Percentiles rank a stretch among this genome's conserved stretches.
These are phyloP conservation scores for Trichonephila clavipes DNA, from an alignment of 1,140 invertebrate species.

Conservation along the genomic window DNA sequence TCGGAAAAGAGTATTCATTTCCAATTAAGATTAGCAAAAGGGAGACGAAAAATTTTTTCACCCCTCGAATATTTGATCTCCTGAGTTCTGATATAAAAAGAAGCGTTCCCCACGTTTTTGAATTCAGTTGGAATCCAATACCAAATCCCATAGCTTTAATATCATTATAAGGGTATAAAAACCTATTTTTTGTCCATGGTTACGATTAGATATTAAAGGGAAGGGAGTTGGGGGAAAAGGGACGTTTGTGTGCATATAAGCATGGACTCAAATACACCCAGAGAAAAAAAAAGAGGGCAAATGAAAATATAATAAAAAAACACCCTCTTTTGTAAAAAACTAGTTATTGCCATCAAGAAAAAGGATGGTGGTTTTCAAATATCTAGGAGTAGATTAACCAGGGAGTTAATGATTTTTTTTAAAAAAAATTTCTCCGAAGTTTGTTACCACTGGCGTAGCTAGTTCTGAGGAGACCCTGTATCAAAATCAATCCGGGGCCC, in stretches of 20 bases:
- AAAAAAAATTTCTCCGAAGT: too few species aligned
- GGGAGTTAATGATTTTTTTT: too few species aligned
- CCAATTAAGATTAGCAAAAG: neutral
- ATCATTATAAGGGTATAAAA: neutral
- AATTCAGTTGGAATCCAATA: neutral
- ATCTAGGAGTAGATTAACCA: too few species aligned
- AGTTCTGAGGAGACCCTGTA: too few species aligned
- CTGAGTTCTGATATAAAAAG: neutral
- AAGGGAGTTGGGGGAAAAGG: too few species aligned
- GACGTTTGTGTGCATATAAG: neutral
- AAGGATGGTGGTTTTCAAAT: too few species aligned
- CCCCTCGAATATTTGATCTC: neutral
- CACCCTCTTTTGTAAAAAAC: too few species aligned
- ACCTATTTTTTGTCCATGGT: neutral
- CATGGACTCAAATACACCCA: neutral
- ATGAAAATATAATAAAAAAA: neutral
- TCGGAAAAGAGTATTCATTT: conserved; percentile 10
- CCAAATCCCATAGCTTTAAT: neutral
- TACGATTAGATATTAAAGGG: too few species aligned
- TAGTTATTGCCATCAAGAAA: too few species aligned
- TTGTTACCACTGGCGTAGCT: too few species aligned
- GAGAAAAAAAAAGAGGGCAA: neutral
- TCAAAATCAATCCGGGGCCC: too few species aligned
- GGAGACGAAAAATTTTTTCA: neutral
- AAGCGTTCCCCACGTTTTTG: neutral